Evolutionary conservation across 2,113 vertebrate species (phyloP).

Genomic region (Corythornis vintsioides): DNA sequence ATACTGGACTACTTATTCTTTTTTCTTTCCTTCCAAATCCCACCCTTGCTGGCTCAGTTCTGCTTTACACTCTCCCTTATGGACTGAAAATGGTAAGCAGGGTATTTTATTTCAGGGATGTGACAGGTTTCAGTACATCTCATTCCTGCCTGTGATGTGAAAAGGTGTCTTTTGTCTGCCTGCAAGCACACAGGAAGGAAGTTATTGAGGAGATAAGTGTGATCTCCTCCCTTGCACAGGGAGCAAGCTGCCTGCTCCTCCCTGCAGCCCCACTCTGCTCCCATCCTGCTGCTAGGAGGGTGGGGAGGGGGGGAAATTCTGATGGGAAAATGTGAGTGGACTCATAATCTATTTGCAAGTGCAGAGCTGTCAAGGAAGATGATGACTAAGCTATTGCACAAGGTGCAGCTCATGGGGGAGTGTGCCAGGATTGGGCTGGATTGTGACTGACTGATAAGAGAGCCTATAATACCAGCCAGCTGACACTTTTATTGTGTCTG

Average conservation of each 20-base stretch:
- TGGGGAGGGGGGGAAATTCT: background rate
- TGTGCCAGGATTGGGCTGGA: background rate
- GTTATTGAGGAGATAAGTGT: constrained; percentile 16
- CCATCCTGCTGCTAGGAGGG: background rate
- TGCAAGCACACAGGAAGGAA: constrained; percentile 24
- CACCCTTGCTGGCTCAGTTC: background rate
- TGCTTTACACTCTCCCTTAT: background rate
- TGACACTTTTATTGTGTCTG: background rate
- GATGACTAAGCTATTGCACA: constrained; percentile 60
- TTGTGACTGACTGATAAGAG: background rate
- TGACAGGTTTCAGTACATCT: background rate
- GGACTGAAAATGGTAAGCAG: background rate
- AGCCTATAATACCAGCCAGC: background rate
- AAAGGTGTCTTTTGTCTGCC: constrained; percentile 25
- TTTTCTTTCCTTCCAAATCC: background rate
- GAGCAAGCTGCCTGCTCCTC: background rate
- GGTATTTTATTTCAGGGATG: background rate
- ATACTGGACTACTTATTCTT: background rate
- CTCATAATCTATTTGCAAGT: background rate
- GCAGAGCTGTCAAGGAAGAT: constrained; percentile 33
- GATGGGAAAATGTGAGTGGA: constrained; percentile 22
- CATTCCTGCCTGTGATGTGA: background rate
- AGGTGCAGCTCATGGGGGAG: background rate
- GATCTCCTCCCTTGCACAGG: background rate
- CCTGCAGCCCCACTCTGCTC: background rate